A percentile compares a stretch with the other conserved stretches of the same genome.
These are phyloP conservation scores for Piliocolobus tephrosceles DNA, from an alignment of 2,113 vertebrate genomes.

Conservation along the genomic window DNA sequence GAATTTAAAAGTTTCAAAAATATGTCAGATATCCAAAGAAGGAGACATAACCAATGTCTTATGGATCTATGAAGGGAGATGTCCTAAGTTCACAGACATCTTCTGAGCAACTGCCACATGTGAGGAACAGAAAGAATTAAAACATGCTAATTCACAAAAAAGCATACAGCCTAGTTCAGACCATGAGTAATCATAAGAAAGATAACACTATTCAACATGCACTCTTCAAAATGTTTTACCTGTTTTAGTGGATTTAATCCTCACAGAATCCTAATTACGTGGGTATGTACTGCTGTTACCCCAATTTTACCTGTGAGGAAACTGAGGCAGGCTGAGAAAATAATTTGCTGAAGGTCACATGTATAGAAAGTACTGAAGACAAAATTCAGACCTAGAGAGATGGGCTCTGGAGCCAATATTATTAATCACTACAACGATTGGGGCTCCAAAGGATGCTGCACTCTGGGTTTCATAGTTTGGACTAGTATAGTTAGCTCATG, in stretches of 20 bases:
- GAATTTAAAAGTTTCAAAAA: neutral
- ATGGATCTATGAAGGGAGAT: neutral
- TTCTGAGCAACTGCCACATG: neutral
- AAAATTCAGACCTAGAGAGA: neutral
- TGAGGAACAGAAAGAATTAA: neutral
- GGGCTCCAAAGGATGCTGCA: neutral
- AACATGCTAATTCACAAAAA: neutral
- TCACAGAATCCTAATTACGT: neutral
- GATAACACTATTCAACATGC: neutral
- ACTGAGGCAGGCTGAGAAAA: neutral
- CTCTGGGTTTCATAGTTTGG: neutral
- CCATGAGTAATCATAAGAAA: neutral
- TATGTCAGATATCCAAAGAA: neutral
- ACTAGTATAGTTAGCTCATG: neutral
- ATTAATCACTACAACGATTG: neutral
- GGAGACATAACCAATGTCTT: neutral
- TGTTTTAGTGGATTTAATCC: neutral
- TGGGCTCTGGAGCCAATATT: neutral
- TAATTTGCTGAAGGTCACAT: neutral
- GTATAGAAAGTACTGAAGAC: neutral
- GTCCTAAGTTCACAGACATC: neutral
- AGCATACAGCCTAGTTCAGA: neutral
- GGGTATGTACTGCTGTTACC: neutral
- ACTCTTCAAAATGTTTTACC: neutral
- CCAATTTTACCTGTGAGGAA: neutral